Percentiles rank a stretch among this genome's conserved stretches.
Evolutionary conservation across 2,113 vertebrate genomes (phyloP).

Genomic region (Tretioscincus oriximinensis): DNA sequence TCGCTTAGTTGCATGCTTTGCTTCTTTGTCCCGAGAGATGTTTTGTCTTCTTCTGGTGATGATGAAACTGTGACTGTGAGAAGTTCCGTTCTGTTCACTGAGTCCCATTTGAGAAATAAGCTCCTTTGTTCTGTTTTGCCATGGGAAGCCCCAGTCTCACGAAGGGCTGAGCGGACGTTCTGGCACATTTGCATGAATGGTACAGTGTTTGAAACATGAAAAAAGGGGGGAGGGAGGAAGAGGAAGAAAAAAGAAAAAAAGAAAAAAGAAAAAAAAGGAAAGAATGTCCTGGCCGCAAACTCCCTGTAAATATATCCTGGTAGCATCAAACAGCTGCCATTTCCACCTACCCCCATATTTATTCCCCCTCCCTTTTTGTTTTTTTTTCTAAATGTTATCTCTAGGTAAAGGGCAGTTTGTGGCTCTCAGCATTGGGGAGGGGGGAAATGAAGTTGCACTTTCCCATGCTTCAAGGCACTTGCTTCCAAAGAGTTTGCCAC

Average conservation of each 20-base stretch:
- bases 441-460: background rate
- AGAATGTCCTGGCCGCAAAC: background rate
- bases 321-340: background rate
- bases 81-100: background rate
- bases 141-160: background rate
- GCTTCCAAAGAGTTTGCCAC: constrained; percentile 25
- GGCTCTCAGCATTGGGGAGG: background rate
- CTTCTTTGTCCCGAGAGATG: background rate
- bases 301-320: background rate
- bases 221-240: background rate
- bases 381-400: background rate
- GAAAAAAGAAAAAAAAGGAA: background rate
- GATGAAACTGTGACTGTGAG: constrained; percentile 35
- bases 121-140: constrained; percentile 42
- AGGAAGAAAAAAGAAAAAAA: background rate
- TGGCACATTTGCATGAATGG: constrained; percentile 24
- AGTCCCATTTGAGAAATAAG: constrained; percentile 48
- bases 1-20: background rate
- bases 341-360: background rate
- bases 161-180: background rate
- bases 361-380: background rate
- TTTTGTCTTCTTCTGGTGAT: constrained; percentile 35
- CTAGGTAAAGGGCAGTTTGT: constrained; percentile 4
- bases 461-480: background rate
- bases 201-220: constrained; percentile 13